Evolutionary conservation across 2,888 invertebrate species (phyloP).

Genomic region (Onchidella celtica): DNA sequence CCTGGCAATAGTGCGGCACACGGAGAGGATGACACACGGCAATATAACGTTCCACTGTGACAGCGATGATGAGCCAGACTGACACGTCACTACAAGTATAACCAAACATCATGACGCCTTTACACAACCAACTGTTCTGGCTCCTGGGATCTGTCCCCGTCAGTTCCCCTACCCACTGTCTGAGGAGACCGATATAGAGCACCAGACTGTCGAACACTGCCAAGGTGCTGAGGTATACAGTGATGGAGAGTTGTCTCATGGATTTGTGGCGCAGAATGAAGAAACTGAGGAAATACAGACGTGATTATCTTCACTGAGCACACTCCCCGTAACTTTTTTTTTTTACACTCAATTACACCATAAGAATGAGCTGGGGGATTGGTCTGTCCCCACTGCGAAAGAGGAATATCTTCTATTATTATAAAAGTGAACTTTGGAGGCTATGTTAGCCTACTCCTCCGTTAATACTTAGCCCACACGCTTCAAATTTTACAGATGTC

Average conservation of each 20-base stretch:
- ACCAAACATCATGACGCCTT: conserved; percentile 66
- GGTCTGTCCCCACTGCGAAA: too few species aligned
- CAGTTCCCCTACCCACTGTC: conserved; percentile 75
- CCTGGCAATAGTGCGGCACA: conserved; percentile 67
- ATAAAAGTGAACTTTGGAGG: too few species aligned
- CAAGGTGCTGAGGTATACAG: conserved; percentile 74
- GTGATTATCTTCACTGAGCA: not conserved
- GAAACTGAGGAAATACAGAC: conserved; percentile 54
- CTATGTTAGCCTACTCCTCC: too few species aligned
- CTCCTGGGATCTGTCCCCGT: conserved; percentile 65
- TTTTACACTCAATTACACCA: too few species aligned
- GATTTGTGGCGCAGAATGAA: conserved; percentile 71
- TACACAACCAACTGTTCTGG: conserved; percentile 71
- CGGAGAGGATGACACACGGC: conserved; percentile 76
- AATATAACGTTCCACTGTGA: conserved; percentile 76
- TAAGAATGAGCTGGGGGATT: too few species aligned
- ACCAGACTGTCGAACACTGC: conserved; percentile 75
- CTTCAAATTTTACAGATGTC: too few species aligned
- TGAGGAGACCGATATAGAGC: conserved; percentile 73
- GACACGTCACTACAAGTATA: conserved; percentile 74
- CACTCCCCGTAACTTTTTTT: too few species aligned
- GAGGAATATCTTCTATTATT: too few species aligned
- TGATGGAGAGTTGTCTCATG: conserved; percentile 73
- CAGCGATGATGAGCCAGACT: conserved; percentile 77
- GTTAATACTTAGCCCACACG: too few species aligned